phyloP scores from a whole-genome alignment of 1,140 invertebrate species.

The Diploscapter pachys region DNA sequence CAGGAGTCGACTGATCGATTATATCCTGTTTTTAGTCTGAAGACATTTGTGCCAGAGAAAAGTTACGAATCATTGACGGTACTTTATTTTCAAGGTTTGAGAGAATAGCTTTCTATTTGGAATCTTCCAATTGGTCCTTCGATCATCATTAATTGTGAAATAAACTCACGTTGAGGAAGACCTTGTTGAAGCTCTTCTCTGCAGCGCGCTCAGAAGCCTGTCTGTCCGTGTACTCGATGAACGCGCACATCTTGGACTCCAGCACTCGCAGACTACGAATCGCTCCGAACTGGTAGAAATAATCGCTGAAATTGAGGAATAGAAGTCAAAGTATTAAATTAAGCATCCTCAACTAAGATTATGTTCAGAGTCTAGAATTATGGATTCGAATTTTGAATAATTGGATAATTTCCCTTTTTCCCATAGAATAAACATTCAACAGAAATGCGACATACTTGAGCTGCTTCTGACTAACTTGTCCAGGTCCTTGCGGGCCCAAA shows the following conservation, averaged over 20 bases:
- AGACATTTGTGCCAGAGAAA: conserved; percentile 58
- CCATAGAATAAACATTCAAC: neutral
- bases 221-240: conserved; percentile 89
- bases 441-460: conserved; percentile 65
- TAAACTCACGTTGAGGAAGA: conserved; percentile 65
- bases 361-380: conserved; percentile 73
- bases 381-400: neutral
- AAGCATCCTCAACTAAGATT: conserved; percentile 70
- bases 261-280: conserved; percentile 88
- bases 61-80: too few relatives aligned
- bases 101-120: too few relatives aligned
- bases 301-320: conserved; percentile 66
- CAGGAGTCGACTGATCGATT: too few relatives aligned
- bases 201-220: conserved; percentile 84
- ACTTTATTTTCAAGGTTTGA: too few relatives aligned
- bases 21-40: too few relatives aligned
- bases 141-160: neutral
- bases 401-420: neutral
- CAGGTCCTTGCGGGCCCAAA: conserved; percentile 70
- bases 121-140: conserved; percentile 57
- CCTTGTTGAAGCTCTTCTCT: conserved; percentile 91
- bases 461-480: conserved; percentile 79
- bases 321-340: neutral
- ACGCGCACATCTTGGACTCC: conserved; percentile 89
- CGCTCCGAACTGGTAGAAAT: conserved; percentile 99